Evolutionary conservation across 2,113 vertebrate genomes (phyloP).

Genomic region (Engystomops pustulosus): DNA sequence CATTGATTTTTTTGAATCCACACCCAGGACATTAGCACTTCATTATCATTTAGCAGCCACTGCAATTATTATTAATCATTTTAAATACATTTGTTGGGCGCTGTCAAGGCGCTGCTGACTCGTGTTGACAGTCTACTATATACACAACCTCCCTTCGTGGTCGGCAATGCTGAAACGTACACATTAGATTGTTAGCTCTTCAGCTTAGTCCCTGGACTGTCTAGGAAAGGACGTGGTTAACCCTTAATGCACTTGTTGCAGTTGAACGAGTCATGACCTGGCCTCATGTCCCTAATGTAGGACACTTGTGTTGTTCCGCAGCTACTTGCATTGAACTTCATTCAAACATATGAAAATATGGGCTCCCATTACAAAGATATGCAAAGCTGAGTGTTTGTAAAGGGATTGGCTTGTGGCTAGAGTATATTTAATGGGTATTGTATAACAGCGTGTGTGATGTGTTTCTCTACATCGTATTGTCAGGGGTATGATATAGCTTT

Average conservation of each 20-base stretch:
- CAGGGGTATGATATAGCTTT: not conserved
- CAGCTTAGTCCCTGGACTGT: not conserved
- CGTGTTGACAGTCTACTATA: not conserved
- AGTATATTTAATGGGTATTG: not conserved
- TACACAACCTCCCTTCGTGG: not conserved
- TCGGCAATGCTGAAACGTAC: not conserved
- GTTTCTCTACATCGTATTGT: not conserved
- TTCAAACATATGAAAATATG: conserved; percentile 14
- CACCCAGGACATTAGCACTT: not conserved
- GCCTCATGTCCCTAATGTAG: not conserved
- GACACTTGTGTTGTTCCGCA: not conserved
- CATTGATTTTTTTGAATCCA: not conserved
- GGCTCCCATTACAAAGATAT: not conserved
- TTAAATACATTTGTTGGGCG: too few relatives aligned
- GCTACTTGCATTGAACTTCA: not conserved
- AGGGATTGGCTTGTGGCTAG: not conserved
- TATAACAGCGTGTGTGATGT: not conserved
- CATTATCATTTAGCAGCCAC: not conserved
- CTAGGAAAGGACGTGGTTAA: too few relatives aligned
- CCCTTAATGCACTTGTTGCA: too few relatives aligned
- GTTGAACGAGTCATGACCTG: too few relatives aligned
- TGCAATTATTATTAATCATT: not conserved
- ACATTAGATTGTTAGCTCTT: not conserved
- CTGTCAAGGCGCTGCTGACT: not conserved
- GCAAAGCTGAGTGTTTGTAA: not conserved